A percentile compares a stretch with the other conserved stretches of the same genome.
Evolutionary conservation across 1,140 invertebrate genomes (phyloP).

Genomic region (Pteromalus puparum): DNA sequence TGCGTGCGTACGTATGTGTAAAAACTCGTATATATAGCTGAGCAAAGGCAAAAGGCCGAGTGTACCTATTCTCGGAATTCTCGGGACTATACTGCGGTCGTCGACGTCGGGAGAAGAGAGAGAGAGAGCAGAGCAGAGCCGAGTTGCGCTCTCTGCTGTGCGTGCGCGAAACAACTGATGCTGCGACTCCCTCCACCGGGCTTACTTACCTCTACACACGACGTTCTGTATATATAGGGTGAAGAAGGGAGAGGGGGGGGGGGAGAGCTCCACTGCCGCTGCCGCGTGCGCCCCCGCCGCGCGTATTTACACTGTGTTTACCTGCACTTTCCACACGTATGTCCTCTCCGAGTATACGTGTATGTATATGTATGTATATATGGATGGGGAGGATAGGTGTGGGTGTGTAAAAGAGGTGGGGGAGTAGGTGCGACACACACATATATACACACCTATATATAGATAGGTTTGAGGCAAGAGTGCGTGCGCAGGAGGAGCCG

Average conservation of each 20-base stretch:
- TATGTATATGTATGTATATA: too few relatives aligned
- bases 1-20: too few relatives aligned
- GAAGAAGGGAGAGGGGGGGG: neutral
- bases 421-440: neutral
- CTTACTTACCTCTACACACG: neutral
- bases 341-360: too few relatives aligned
- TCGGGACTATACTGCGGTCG: neutral
- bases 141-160: slow-evolving; percentile 8
- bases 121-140: neutral
- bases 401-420: neutral
- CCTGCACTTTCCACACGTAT: slow-evolving; percentile 9
- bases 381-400: neutral
- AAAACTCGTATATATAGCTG: too few relatives aligned
- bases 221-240: neutral
- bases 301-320: slow-evolving; percentile 3
- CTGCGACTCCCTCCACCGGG: slow-evolving; percentile 25
- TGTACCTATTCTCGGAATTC: neutral
- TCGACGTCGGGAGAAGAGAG: neutral
- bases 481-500: slow-evolving; percentile 20
- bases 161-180: slow-evolving; percentile 54
- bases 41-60: too few relatives aligned
- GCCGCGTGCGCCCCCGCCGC: slow-evolving; percentile 1
- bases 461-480: neutral
- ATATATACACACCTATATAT: too few relatives aligned
- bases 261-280: neutral